Base-by-base conservation (phyloP, 2,888 invertebrate genomes). In the Epistrophe eligans region DNA sequence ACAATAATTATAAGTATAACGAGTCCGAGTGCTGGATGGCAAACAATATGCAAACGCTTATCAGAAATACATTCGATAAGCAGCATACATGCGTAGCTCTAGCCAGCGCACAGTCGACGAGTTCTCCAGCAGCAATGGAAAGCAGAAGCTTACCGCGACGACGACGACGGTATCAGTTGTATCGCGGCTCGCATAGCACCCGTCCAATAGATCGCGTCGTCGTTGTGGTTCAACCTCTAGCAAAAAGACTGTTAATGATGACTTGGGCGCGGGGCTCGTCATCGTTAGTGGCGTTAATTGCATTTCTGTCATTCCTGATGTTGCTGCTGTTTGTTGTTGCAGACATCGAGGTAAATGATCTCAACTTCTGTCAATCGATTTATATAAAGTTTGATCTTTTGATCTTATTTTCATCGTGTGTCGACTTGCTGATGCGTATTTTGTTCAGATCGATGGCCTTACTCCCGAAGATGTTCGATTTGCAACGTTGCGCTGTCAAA, bases 401-500 rank as follows among this genome's bases (percentile, higher is more conserved):
- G 76, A 76, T 80, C 79, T 71, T 57, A 5, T 40, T 60, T n/a
- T 19, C 28, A 35, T 72, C 24, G 48, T n/a, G n/a, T n/a, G n/a
- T n/a, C 15, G 52, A 17, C 11, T 28, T 19, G 15, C 24, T 32
- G 24, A n/a, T n/a, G n/a, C n/a, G n/a, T n/a, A n/a, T n/a, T n/a
- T 15, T 45, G 4, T 45, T 28, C n/a, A 84, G 72, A 24, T 28
- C 2, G 58, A 64, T 11, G 66, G 52, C 45, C 72, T 76, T 57
- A 89, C 89, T 32, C 88, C 88, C 32, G 89, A 88, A 79, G 89
- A 88, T 57, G 77, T 89, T 15, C 88, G 89, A 8, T 90, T 88
- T 80, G 89, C 89, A 1, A 84, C 82, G 13, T 11, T 70, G 9
- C 89, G 89, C 19, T 90, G 90, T 48, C 84, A 83, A 40, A 84